Evolutionary conservation across 1,140 invertebrate species (phyloP), one percentile per base, ranked within the genome.

Genomic region (Chironomus tepperi): DNA sequence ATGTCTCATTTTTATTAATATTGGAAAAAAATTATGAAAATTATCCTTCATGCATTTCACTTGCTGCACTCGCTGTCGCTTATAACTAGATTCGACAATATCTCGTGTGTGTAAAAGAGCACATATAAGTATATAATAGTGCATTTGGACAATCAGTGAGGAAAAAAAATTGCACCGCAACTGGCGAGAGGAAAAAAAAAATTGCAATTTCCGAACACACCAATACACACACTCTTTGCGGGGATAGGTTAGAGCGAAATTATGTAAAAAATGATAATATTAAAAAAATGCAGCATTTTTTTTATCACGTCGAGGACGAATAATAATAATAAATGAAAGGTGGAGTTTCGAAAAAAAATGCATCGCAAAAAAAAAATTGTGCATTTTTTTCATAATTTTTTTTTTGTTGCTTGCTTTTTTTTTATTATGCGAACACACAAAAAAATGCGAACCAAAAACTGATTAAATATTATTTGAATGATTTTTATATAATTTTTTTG

Each of bases 211-310:
- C 47, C 47, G 47, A 57, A 57, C 47, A 57, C 47, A 57, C 47
- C 47, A 57, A 57, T 57, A 57, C 47, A 57, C 47, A 57, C 47
- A 57, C 47, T n/a, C 47, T 57, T 57, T 57, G 47, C 47, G 47
- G 65, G 16, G 65, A 21, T 70, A 70, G 65, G 65, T 70, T 70
- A 70, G 65, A 70, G 65, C 65, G 16, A 21, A 70, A 70, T 70
- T 70, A 70, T 70, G 65, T 70, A 70, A 70, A 70, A 70, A 70
- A 70, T 70, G 65, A 70, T 70, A 70, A 70, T 70, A 70, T 70
- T 70, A 70, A 70, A 70, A 70, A 70, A 70, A 70, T 19, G 16
- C 19, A 18, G 19, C 65, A 70, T 70, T 70, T 70, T 70, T 67
- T 19, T 70, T 19, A 70, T 19, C 65, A 18, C 16, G 16, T 21